Base-by-base conservation (phyloP, 2,888 invertebrate species). In the Melinaea menophilus region DNA sequence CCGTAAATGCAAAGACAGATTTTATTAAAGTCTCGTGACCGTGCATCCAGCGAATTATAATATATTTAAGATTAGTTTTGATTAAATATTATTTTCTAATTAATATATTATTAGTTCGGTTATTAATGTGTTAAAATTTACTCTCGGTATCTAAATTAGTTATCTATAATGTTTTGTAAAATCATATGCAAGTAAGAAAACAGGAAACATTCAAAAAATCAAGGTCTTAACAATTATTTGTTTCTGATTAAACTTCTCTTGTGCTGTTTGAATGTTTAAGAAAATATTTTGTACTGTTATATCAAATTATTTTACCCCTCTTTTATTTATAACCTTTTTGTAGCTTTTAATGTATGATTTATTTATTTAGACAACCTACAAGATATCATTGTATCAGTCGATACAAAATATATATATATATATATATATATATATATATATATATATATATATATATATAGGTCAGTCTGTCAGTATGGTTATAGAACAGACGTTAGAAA, bases 401-500 rank as follows among this genome's bases (percentile, higher is more conserved):
- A 22, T 22, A 22, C 22, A 22, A 22, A 22, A 22, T 22, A 22
- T 22, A 22, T 22, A 22, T 22, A 22, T 22, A 22, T 22, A 22
- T 22, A 22, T 22, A 22, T 22, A 22, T 22, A 22, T 22, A 22
- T 22, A 22, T 22, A 22, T 1, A 22, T 22, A 22, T 22, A 22
- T 22, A 22, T 22, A 22, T 22, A 22, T 22, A 22, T 22, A 22
- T 22, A 22, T 22, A 22, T 63, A 63, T 62, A 64, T 67, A 56
- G 57, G 62, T 48, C 58, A 60, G 48, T n/a, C 48, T 41, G 48
- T 37, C 57, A 62, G 57, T 60, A 64, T 37, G 55, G 57, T 55
- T 60, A 62, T 62, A 67, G 62, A 59, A 56, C 45, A 60, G 51
- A 59, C 56, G 58, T 65, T 69, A 69, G 66, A 69, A 67, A 69